phyloP scores from a whole-genome alignment of 2,113 vertebrate species.

The Hippocampus comes region DNA sequence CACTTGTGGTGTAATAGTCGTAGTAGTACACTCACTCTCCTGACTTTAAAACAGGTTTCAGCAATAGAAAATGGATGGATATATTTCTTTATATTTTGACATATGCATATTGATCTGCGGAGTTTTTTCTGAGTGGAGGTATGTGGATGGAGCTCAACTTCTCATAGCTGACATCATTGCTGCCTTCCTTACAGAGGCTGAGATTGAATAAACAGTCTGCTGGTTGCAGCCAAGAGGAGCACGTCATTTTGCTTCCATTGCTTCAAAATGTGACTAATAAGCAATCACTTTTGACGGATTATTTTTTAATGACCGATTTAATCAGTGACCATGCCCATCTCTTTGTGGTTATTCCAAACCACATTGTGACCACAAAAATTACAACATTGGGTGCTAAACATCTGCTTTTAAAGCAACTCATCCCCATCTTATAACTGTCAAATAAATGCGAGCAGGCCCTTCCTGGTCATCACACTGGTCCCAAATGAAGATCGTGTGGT shows the following conservation, averaged over 20 bases:
- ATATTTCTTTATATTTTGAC: neutral
- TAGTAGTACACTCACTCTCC: neutral
- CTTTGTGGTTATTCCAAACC: neutral
- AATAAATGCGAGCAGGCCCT: neutral
- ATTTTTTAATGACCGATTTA: neutral
- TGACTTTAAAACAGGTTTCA: neutral
- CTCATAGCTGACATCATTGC: neutral
- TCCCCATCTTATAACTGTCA: neutral
- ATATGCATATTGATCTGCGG: neutral
- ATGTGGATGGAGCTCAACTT: neutral
- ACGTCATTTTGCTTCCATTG: neutral
- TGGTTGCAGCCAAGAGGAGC: neutral
- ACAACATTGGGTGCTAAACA: neutral
- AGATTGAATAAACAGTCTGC: neutral
- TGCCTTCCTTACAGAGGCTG: neutral
- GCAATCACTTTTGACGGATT: neutral
- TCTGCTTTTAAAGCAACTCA: neutral
- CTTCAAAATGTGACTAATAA: neutral
- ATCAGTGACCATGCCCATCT: neutral
- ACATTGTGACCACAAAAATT: neutral
- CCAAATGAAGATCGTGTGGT: neutral
- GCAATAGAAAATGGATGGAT: neutral
- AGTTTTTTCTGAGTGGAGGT: neutral
- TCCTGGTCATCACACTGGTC: conserved; percentile 22
- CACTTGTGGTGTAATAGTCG: too few species aligned